Evolutionary conservation across 2,797 vertebrate species (phyloP), one percentile per base, ranked within the genome.

Genomic region (Rhadinocentrus ornatus): DNA sequence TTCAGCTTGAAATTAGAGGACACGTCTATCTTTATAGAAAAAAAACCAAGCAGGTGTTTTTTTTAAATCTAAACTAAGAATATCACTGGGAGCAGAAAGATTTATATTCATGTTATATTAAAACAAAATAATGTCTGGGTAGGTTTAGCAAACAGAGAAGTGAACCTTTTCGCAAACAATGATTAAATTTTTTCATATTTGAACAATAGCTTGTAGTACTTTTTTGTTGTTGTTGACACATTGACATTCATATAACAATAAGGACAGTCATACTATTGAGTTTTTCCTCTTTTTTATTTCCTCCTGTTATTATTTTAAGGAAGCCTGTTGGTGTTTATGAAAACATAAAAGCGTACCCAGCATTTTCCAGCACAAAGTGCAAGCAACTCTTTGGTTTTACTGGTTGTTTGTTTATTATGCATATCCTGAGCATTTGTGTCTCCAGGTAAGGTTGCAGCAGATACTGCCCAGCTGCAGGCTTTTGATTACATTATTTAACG

Each of bases 241-340:
- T 65, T 74, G 41, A 69, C 35, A 60, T 5, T 37, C 11, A 63
- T 2, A 31, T 4, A 57, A 59, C 73, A 50, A 18, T 1, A 18
- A 72, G 12, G 31, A 5, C 29, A 76, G 27, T 58, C 56, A 18
- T 11, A 26, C 6, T 18, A 66, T 37, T 68, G 24, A 3, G 6
- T 35, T 80, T 73, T 75, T 61, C 24, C 32, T 58, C 48, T 26
- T 56, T 74, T 73, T 44, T 16, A 55, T 75, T 78, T 82, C 59
- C 72, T 76, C 69, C 24, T 80, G 48, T 74, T 86, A 59, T 74
- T 80, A 73, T 81, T 89, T 82, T 84, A 69, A 86, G 81, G 81
- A 91, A 88, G 82, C 12, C 3, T 68, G 55, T 53, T 78, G 27
- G 78, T 74, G 56, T 84, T 80, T 64, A 39, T 58, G n/a, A 55